Evolutionary conservation across 2,113 vertebrate genomes (phyloP), one percentile per base, ranked within the genome.

Genomic region (Proterorhinus semilunaris): DNA sequence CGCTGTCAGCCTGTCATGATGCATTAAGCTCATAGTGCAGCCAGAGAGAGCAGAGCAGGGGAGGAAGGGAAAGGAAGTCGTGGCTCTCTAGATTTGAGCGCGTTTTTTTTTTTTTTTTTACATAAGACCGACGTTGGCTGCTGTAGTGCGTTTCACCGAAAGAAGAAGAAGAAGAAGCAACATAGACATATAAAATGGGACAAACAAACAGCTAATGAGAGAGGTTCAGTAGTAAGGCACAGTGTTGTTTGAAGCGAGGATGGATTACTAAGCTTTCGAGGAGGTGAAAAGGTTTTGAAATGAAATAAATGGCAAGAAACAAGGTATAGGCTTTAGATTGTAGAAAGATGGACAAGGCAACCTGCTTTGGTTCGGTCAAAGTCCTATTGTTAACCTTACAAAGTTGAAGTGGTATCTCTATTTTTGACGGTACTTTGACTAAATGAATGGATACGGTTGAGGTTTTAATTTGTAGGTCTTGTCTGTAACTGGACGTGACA

Each of bases 141-240:
- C 8, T 78, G 17, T 36, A 16, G 1, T 42, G 67, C 76, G 46
- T 66, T 48, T 63, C 59, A 2, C 62, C 58, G 43, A 67, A 50
- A 66, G 13, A 42, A 3, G 8, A 46, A 16, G 17, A 64, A 66
- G 44, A 63, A 64, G 69, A 64, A 16, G 21, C 17, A 11, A 72
- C 67, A 42, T 21, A 6, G 43, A 55, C 36, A 55, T 10, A 15
- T 6, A 12, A 6, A 42, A 16, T 52, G 27, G 27, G 27, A 9
- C 21, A 21, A 21, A 21, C 43, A 49, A 72, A 36, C 5, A 5
- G 7, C 36, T 48, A 10, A 47, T 51, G 68, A 17, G 27, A 2
- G 5, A 11, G 48, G 58, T 52, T 69, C 84, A 81, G 81, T 81
- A 83, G 81, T 84, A 87, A 90, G 88, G 88, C 88, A 87, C 85